Percentiles rank a stretch among this genome's conserved stretches.
Conservation (phyloP, 2,888 invertebrate species). For the Lycaena phlaeas region DNA sequence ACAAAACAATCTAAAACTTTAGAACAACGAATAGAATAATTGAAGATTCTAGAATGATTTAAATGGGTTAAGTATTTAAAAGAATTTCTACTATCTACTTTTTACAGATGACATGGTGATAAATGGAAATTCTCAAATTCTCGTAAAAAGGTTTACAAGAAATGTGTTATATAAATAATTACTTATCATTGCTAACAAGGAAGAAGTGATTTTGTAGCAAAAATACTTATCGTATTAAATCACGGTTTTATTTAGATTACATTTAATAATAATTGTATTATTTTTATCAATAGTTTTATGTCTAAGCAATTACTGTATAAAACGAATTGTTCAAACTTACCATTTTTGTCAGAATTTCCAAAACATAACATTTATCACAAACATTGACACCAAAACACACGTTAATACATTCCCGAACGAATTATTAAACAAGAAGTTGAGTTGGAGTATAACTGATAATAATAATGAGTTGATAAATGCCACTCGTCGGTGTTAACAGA, state of each 20-base stretch:
- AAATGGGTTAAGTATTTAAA: too few species aligned
- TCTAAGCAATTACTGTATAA: not conserved
- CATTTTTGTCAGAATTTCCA: slow-evolving; percentile 5
- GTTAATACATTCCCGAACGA: slow-evolving; percentile 8
- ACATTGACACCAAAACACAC: slow-evolving; percentile 12
- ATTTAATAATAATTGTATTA: not conserved
- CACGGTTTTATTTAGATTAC: not conserved
- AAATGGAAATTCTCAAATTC: too few species aligned
- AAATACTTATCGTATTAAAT: not conserved
- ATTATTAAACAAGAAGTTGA: slow-evolving; percentile 13
- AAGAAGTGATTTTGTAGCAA: not conserved
- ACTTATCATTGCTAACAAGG: slow-evolving; percentile 4
- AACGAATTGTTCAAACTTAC: not conserved
- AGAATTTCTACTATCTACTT: too few species aligned
- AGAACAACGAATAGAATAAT: too few species aligned
- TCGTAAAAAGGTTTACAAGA: too few species aligned
- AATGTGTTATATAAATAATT: too few species aligned
- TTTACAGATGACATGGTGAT: too few species aligned
- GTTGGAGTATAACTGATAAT: slow-evolving; percentile 12
- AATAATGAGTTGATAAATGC: slow-evolving; percentile 39
- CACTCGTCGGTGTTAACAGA: slow-evolving; percentile 42
- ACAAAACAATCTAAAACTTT: too few species aligned
- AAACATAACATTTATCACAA: slow-evolving; percentile 14
- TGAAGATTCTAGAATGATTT: too few species aligned
- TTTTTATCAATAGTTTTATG: too few species aligned